Evolutionary conservation across 2,113 vertebrate species (phyloP), one percentile per base, ranked within the genome.

Genomic region (Barnardius zonarius): DNA sequence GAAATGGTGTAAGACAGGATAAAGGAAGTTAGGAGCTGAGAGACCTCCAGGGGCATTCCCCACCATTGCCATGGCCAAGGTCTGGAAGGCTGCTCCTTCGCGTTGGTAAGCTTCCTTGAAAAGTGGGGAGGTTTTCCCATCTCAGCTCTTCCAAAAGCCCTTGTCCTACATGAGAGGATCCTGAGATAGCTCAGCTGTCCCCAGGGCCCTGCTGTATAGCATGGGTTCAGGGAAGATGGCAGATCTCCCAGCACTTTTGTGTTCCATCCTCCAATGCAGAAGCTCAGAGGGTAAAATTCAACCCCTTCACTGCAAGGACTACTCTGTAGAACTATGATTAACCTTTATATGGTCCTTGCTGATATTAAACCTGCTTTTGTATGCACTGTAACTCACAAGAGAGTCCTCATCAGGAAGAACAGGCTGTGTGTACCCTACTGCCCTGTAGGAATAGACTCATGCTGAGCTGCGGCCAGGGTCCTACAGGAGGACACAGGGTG

Each of bases 401-500:
- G 23, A 72, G 5, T 10, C 46, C 25, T 23, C 15, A 13, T 8
- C 30, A 52, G 51, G 30, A 49, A 75, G 39, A 20, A 64, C 0
- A 0, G 41, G 55, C 7, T 23, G 7, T 12, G 17, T 18, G 8
- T 28, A 73, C n/a, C 54, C 24, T 55, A 16, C 39, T 66, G 16
- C 46, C 35, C 41, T 28, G 10, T 19, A 70, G 31, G 13, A 78
- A 37, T 12, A 41, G 44, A 62, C 20, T 70, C 9, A 41, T 7
- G 4, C n/a, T 55, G 33, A 78, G 31, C 30, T 72, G 52, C 24
- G 43, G 19, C 37, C 22, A 41, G 31, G 31, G 17, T 27, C 20
- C n/a, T 46, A 15, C 25, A 14, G 0, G 0, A 44, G 28, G 5
- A 41, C 8, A 39, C 13, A 1, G 2, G 12, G 28, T 51, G 28